A percentile compares a stretch with the other conserved stretches of the same genome.
Conservation (phyloP, 2,888 invertebrate species). For the Erebia aethiops region DNA sequence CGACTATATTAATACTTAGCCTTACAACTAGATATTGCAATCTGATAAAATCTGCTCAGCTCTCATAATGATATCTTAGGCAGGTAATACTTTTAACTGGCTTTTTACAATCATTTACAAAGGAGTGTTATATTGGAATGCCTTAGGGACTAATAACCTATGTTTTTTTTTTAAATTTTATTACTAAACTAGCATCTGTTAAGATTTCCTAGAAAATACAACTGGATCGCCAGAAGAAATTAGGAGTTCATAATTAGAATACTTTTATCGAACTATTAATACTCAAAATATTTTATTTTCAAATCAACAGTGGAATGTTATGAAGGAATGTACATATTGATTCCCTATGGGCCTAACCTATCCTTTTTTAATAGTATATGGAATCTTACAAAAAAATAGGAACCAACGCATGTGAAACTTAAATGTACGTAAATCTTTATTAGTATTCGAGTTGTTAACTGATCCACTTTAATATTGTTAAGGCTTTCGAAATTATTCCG, state of each 20-base stretch:
- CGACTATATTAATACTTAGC: constrained; percentile 79
- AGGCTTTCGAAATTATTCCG: constrained; percentile 40
- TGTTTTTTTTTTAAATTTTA: not conserved
- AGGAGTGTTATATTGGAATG: constrained; percentile 63
- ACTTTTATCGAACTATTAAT: too few relatives aligned
- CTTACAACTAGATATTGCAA: constrained; percentile 81
- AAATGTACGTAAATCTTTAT: constrained; percentile 38
- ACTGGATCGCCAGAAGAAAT: too few relatives aligned
- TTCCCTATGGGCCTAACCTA: not conserved
- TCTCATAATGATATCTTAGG: constrained; percentile 64
- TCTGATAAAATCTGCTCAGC: constrained; percentile 81
- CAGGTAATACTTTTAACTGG: constrained; percentile 56
- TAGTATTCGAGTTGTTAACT: constrained; percentile 67
- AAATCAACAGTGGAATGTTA: constrained; percentile 8
- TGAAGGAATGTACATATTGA: not conserved
- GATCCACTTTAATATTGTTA: constrained; percentile 8
- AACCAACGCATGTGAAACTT: constrained; percentile 63
- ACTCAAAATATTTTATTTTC: not conserved
- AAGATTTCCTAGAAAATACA: not conserved
- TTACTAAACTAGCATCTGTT: not conserved
- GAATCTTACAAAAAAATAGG: constrained; percentile 58
- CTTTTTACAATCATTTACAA: constrained; percentile 76
- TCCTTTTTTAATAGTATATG: not conserved
- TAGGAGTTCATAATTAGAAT: too few relatives aligned
- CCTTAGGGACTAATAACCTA: constrained; percentile 29